Evolutionary conservation across 2,888 invertebrate genomes (phyloP), one percentile per base, ranked within the genome.

Genomic region (Dolichomitus sp.): DNA sequence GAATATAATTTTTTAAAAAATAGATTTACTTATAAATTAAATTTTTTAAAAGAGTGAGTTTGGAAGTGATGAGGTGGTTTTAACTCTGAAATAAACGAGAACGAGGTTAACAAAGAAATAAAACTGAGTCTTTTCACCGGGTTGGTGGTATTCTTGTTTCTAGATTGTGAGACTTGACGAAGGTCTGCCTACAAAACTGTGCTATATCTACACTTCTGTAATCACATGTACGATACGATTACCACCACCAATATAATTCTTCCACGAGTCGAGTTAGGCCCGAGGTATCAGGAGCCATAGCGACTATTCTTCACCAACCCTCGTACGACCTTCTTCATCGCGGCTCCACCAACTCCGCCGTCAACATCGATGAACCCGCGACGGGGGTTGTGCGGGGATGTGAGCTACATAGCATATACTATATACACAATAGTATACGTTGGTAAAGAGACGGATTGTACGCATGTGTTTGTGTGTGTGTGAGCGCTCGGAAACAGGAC

Each of bases 131-230:
- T 33, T 48, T 14, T 42, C 54, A 82, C 59, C 81, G 81, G 61
- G 68, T 42, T 73, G 74, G 79, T 80, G 85, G 83, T 85, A 89
- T 88, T 87, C 88, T 89, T 87, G 89, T 90, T 88, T 88, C 86
- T 73, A 66, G 74, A 81, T 81, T 33, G 85, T 74, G 84, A 75
- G 84, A 88, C 88, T 90, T 89, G 90, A 91, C 91, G 91, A 91
- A 91, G 91, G 90, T 90, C 84, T 83, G 84, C 76, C 76, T 82
- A 54, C 65, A 74, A 81, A 84, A 85, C 72, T 76, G 72, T 19
- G 80, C 33, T 68, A 73, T 17, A 48, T 37, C 17, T 40, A 79
- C 50, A 69, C 73, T 50, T 50, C 37, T 52, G 57, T 61, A 65
- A 75, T 79, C 57, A 48, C 40, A 42, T 42, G 57, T 19, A 48